phyloP scores from a whole-genome alignment of 2,113 vertebrate genomes.

The Halcyon senegalensis region DNA sequence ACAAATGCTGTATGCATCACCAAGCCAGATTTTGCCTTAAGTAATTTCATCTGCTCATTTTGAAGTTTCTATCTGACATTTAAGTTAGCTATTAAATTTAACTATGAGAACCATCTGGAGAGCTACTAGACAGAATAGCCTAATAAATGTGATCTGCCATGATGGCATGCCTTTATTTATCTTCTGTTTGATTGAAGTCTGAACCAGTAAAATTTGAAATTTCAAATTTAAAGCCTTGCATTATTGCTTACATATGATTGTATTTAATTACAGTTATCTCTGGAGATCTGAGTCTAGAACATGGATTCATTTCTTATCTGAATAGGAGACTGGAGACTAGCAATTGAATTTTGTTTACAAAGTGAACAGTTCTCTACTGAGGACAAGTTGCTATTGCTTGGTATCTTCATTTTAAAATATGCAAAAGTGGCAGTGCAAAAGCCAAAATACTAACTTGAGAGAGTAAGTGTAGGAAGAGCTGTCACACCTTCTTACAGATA shows the following conservation, averaged over 20 bases:
- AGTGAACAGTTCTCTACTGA: not conserved
- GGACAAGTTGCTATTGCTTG: not conserved
- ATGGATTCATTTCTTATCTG: not conserved
- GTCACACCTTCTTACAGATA: not conserved
- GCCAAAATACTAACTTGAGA: not conserved
- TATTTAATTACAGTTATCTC: not conserved
- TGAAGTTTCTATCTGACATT: conserved; percentile 11
- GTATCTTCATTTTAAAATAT: not conserved
- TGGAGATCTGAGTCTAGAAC: not conserved
- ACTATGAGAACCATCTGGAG: not conserved
- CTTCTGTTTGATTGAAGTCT: not conserved
- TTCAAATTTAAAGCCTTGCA: not conserved
- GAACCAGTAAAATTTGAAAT: not conserved
- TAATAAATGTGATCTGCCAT: not conserved
- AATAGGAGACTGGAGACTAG: not conserved
- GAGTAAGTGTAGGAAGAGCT: not conserved
- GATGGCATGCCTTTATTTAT: not conserved
- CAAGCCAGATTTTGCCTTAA: not conserved
- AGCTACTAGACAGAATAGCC: not conserved
- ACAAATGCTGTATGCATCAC: not conserved
- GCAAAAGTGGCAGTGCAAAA: not conserved
- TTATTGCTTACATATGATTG: not conserved
- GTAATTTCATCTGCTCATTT: not conserved
- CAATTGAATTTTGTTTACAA: not conserved
- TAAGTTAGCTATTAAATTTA: conserved; percentile 11